phyloP scores from a whole-genome alignment of 2,797 vertebrate species.

The Poliocrania exsul region DNA sequence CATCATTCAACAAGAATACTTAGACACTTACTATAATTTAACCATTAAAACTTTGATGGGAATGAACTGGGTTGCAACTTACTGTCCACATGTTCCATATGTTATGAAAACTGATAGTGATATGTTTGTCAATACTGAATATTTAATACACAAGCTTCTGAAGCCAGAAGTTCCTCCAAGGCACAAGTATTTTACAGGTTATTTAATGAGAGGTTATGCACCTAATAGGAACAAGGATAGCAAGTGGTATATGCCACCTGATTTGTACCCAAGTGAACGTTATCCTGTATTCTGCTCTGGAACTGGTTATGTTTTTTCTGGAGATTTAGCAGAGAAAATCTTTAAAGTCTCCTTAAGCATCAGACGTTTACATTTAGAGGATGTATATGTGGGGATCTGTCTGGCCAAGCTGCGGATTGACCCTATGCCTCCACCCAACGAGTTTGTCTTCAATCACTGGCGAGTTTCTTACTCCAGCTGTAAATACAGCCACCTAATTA shows the following conservation, averaged over 20 bases:
- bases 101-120: constrained; percentile 99
- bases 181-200: constrained; percentile 92
- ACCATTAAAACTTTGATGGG: constrained; percentile 98
- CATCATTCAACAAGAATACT: constrained; percentile 94
- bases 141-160: constrained; percentile 91
- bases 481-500: constrained; percentile 97
- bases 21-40: constrained; percentile 94
- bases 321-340: constrained; percentile 90
- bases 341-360: constrained; percentile 87
- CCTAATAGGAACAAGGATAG: constrained; percentile 94
- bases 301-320: constrained; percentile 97
- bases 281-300: constrained; percentile 99
- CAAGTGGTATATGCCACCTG: constrained; percentile 96
- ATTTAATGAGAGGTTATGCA: constrained; percentile 90
- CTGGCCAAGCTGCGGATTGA: constrained; percentile 90
- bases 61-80: constrained; percentile 94
- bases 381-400: constrained; percentile 95
- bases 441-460: constrained; percentile 98
- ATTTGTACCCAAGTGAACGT: constrained; percentile 88
- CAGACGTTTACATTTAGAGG: constrained; percentile 90
- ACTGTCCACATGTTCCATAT: constrained; percentile 86
- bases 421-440: constrained; percentile 89
- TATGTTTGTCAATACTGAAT: constrained; percentile 97
- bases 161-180: constrained; percentile 84
- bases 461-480: constrained; percentile 96